Evolutionary conservation across 64 coral and sea anemone species (phyloP), one percentile per base, ranked within the genome.

Genomic region (Trachythela sp.): DNA sequence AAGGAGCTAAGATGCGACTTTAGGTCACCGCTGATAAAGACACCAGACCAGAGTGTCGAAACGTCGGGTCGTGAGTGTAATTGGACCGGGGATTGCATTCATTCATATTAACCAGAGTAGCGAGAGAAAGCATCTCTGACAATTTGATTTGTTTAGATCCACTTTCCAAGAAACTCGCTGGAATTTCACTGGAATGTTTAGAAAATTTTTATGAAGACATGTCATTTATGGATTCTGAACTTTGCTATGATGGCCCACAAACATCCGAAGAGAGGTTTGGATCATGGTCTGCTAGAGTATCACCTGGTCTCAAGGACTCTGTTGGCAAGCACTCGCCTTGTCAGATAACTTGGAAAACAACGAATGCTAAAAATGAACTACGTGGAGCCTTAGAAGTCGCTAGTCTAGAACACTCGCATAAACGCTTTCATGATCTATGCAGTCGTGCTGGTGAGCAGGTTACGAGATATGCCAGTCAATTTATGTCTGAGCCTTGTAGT

Each of bases 221-320:
- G 33, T 80, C 75, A 14, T 80, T 80, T 29, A 35, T 80, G 75
- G 75, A 80, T 80, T 35, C 75, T 10, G 37, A 80, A 80, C 75
- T 80, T 30, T 30, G 9, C 30, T 8, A 0, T 10, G 8, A 35
- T 64, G 75, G 0, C 1, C 20, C 75, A 35, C 8, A 37, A 39
- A 39, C 31, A 39, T 30, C 33, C 0, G 30, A 2, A 39, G 15
- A 80, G 13, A 37, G 3, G 7, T 80, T 37, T 39, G 75, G 30
- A 0, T 13, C 31, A 35, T 36, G 4, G 75, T 80, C 31, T 18
- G 75, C 75, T 35, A 35, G 30, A 9, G 20, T 80, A 4, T 37
- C 9, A 39, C 75, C 75, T 36, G 75, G 75, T 2, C 32, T 80
- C 75, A 39, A 1, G 2, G 75, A 80, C 34, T 35, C 75, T 4